Evolutionary conservation across 2,797 vertebrate genomes (phyloP).

Genomic region (Cryptoblepharus egeriae): DNA sequence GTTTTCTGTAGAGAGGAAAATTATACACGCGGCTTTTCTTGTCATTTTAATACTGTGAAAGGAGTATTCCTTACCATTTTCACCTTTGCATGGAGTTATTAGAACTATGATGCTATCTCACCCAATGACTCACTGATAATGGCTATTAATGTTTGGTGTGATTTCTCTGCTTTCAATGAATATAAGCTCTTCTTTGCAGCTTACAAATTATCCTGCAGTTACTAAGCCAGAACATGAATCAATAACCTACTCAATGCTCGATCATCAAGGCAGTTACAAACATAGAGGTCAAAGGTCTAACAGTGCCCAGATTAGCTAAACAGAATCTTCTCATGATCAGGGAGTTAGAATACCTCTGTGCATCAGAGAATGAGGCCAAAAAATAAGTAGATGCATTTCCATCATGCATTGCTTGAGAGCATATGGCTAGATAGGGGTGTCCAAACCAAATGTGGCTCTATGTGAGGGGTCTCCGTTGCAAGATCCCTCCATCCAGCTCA

Average conservation of each 20-base stretch:
- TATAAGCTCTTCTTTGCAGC: background rate
- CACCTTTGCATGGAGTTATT: background rate
- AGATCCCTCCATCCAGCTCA: too few relatives aligned
- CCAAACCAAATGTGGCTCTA: too few relatives aligned
- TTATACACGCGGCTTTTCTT: background rate
- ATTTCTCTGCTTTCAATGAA: background rate
- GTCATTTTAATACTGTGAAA: background rate
- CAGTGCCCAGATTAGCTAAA: too few relatives aligned
- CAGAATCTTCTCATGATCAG: background rate
- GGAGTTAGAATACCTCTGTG: background rate
- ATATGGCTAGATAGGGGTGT: too few relatives aligned
- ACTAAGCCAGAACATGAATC: constrained; percentile 9
- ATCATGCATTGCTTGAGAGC: background rate
- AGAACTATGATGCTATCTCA: too few relatives aligned
- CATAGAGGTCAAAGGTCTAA: background rate
- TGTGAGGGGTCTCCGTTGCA: too few relatives aligned
- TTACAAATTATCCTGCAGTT: constrained; percentile 2
- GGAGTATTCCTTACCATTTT: background rate
- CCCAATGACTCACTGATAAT: background rate
- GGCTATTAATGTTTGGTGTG: background rate
- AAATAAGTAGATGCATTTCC: too few relatives aligned
- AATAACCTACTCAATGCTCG: constrained; percentile 21
- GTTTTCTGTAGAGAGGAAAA: background rate
- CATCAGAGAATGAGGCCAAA: background rate
- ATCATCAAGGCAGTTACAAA: constrained; percentile 30